Evolutionary conservation across 2,888 invertebrate species (phyloP).

Genomic region (Drosophila lacicola): DNA sequence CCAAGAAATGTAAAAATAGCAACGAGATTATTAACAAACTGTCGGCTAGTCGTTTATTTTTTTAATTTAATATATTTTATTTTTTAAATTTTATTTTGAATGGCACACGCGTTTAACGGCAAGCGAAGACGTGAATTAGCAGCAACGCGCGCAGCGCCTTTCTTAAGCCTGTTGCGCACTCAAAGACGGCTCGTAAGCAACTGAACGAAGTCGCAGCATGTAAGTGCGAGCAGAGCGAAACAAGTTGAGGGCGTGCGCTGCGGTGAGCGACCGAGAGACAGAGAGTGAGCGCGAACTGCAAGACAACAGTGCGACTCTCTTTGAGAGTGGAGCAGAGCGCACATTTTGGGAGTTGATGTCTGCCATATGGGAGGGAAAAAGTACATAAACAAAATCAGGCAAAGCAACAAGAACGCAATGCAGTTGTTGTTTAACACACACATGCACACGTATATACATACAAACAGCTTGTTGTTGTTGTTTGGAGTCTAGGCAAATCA

Average conservation of each 20-base stretch:
- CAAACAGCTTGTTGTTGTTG: constrained; percentile 22
- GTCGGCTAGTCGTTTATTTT: constrained; percentile 21
- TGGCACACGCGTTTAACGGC: constrained; percentile 69
- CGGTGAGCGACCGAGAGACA: neutral
- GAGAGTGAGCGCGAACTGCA: constrained; percentile 3
- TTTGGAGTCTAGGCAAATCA: constrained; percentile 64
- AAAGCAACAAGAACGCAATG: constrained; percentile 55
- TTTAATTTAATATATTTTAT: constrained; percentile 12
- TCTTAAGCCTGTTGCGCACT: constrained; percentile 72
- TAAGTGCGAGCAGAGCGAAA: constrained; percentile 37
- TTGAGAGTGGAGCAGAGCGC: constrained; percentile 30
- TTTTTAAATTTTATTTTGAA: constrained; percentile 21
- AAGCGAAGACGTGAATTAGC: constrained; percentile 39
- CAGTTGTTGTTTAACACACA: constrained; percentile 44
- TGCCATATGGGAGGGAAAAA: constrained; percentile 56
- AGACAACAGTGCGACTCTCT: constrained; percentile 4
- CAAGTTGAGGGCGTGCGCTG: constrained; percentile 58
- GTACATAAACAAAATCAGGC: constrained; percentile 60
- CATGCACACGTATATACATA: neutral
- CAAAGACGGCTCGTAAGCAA: constrained; percentile 81
- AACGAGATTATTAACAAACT: constrained; percentile 24
- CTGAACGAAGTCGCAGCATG: constrained; percentile 62
- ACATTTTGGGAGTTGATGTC: constrained; percentile 55
- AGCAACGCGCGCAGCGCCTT: constrained; percentile 52
- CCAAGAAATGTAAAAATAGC: constrained; percentile 49